Base-by-base conservation (phyloP, 2,888 invertebrate species). In the Ornithoptera priamus region DNA sequence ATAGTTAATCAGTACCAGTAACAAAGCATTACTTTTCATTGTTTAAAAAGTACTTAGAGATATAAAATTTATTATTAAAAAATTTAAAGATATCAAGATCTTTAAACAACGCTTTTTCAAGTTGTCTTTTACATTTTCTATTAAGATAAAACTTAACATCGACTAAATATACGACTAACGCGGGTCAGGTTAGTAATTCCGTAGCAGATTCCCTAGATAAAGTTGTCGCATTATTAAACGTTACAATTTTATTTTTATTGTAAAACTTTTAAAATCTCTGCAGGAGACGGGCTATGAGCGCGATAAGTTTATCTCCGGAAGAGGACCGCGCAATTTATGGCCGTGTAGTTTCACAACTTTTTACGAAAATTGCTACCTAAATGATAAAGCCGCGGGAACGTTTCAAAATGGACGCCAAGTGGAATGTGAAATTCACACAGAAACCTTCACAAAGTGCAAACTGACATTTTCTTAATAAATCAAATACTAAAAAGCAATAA, bases 231-330 rank as follows among this genome's bases (percentile, higher is more conserved):
- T 88, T 88, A 87, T 88, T 86, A 86, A 84, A 84, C 77, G 82
- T 82, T 81, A 84, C 83, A 80, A 82, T 85, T 87, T 87, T 85
- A 68, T 68, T 85, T 88, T 88, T 88, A 88, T 86, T 84, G 85
- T 79, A 77, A 83, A 89, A 89, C 83, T 90, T 90, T 87, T 82
- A 86, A 86, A 90, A 89, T 88, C 85, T 86, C 80, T 72, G 74
- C 42, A 65, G 42, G 65, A 65, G 65, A 69, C 65, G 65, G 56
- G 65, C 57, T 53, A 60, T 53, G 60, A 61, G 60, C 64, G 65
- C 56, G 61, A 64, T 61, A 69, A 69, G 65, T 61, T 69, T 57
- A 56, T 65, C 60, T 69, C 46, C 61, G 61, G 69, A 69, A 69
- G 65, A 56, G 65, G 65, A 61, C 22, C 69, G 69, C 65, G 42